These are phyloP conservation scores for Trissolcus japonicus DNA, from an alignment of 2,888 invertebrate genomes.

Conservation along the genomic window DNA sequence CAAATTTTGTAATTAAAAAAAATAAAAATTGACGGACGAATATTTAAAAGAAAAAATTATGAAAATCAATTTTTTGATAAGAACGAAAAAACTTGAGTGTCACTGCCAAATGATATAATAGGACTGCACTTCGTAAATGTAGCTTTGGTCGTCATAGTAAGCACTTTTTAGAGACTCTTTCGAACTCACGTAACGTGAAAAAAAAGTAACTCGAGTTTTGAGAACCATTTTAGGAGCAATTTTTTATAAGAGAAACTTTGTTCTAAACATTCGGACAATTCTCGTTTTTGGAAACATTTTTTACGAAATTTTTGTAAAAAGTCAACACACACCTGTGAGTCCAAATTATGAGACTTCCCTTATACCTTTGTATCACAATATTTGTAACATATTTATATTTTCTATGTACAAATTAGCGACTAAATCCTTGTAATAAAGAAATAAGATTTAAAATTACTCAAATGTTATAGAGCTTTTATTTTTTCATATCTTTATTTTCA, in stretches of 20 bases:
- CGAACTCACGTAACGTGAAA: no score
- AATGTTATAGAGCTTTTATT: constrained; percentile 16
- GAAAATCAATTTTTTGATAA: no score
- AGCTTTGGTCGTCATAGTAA: constrained; percentile 1
- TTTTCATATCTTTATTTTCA: not conserved
- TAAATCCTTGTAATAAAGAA: constrained; percentile 76
- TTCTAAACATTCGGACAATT: no score
- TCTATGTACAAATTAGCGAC: constrained; percentile 76
- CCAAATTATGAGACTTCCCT: constrained; percentile 10
- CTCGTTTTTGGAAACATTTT: constrained; percentile 7
- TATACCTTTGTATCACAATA: constrained; percentile 70
- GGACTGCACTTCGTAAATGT: not conserved
- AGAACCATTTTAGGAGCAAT: no score
- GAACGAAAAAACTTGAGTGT: no score
- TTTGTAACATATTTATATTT: constrained; percentile 76
- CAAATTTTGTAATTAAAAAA: no score
- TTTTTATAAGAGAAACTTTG: no score
- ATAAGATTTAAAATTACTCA: constrained; percentile 68
- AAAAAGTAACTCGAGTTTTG: not conserved
- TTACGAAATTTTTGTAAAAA: constrained; percentile 1
- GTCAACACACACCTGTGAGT: constrained; percentile 2
- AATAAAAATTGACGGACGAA: no score
- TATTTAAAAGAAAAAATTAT: no score
- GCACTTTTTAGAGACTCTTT: not conserved
- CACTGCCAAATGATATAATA: not conserved